Percentiles rank a stretch among this genome's conserved stretches.
These are phyloP conservation scores for Anoplophora glabripennis DNA, from an alignment of 1,140 invertebrate genomes.

Conservation along the genomic window DNA sequence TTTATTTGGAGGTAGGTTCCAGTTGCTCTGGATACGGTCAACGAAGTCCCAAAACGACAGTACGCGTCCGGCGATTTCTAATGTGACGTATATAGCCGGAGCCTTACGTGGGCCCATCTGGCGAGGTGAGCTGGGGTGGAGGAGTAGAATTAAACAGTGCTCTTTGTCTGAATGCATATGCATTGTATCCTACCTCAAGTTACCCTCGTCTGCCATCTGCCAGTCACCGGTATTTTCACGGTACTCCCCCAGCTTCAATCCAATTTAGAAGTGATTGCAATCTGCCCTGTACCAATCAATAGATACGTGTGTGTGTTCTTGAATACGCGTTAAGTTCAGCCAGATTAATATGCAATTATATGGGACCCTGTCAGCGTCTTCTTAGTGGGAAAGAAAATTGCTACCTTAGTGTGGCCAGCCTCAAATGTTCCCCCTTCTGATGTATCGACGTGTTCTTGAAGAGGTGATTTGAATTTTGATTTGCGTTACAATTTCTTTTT, in stretches of 20 bases:
- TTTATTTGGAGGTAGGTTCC: no score
- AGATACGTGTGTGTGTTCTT: slow-evolving; percentile 3
- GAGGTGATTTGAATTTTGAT: no score
- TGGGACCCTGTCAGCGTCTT: no score
- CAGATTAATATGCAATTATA: no score
- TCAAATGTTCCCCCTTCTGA: no score
- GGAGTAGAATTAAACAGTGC: slow-evolving; percentile 41
- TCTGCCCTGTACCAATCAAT: slow-evolving; percentile 42
- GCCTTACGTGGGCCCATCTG: slow-evolving; percentile 43
- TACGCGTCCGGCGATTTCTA: slow-evolving; percentile 12
- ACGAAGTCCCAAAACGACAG: no score
- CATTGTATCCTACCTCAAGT: slow-evolving; percentile 48
- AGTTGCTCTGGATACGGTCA: no score
- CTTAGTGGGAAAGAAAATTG: no score
- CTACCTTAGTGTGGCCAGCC: no score
- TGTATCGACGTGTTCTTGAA: no score
- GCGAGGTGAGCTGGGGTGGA: slow-evolving; percentile 36
- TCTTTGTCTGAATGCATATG: slow-evolving; percentile 48
- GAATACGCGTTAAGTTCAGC: no score
- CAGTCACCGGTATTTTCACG: slow-evolving; percentile 44
- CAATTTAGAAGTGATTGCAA: slow-evolving; percentile 49
- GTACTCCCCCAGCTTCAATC: slow-evolving; percentile 38
- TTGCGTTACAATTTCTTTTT: no score
- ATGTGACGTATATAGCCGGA: slow-evolving; percentile 20
- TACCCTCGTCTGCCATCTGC: slow-evolving; percentile 49